phyloP scores from a whole-genome alignment of 2,797 vertebrate species.

The Triplophysa yarkandensis region DNA sequence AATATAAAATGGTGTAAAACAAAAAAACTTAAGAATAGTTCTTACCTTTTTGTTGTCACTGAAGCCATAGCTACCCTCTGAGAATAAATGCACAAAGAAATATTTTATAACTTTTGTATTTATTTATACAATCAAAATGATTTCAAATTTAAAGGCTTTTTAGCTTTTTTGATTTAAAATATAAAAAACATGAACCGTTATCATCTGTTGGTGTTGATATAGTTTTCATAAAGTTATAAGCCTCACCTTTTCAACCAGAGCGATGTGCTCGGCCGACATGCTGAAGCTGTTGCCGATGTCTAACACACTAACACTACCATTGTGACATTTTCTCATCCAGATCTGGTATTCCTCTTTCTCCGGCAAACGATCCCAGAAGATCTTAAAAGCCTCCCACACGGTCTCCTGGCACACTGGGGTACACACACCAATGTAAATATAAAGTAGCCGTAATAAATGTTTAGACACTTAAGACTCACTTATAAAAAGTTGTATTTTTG shows the following conservation, averaged over 20 bases:
- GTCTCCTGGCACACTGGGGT: conserved; percentile 93
- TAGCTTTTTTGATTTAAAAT: too few relatives aligned
- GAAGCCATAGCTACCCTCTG: conserved; percentile 42
- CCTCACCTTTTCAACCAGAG: conserved; percentile 82
- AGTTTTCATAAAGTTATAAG: too few relatives aligned
- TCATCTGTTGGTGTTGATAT: too few relatives aligned
- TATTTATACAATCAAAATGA: too few relatives aligned
- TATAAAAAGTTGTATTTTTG: background rate
- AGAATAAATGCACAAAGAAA: conserved; percentile 11
- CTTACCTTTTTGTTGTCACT: conserved; percentile 44
- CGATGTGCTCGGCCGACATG: conserved; percentile 84
- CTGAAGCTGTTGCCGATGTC: conserved; percentile 90
- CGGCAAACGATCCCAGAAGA: conserved; percentile 93
- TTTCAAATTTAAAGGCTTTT: too few relatives aligned
- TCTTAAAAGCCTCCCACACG: conserved; percentile 94
- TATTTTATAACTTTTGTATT: too few relatives aligned
- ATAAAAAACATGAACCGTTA: too few relatives aligned
- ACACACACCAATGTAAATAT: conserved; percentile 6
- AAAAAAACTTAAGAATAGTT: background rate
- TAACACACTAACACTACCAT: conserved; percentile 73
- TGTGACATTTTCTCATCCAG: conserved; percentile 85
- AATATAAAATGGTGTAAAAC: too few relatives aligned
- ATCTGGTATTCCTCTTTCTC: conserved; percentile 81
- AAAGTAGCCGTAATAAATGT: background rate
- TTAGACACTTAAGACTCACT: background rate